A percentile compares a stretch with the other conserved stretches of the same genome.
phyloP scores from a whole-genome alignment of 2,797 vertebrate species.

The Mycteria americana region DNA sequence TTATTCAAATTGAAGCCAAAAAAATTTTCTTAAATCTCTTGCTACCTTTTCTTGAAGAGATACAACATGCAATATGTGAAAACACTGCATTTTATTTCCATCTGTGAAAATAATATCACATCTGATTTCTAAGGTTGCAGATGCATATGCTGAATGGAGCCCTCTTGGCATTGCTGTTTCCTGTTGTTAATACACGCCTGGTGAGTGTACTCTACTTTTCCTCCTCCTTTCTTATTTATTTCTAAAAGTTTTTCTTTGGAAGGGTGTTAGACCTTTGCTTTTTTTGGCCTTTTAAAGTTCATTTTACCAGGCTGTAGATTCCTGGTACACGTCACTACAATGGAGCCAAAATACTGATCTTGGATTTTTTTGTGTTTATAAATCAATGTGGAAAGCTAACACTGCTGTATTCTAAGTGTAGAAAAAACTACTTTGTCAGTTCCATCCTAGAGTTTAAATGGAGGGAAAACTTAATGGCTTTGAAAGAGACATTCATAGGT shows the following conservation, averaged over 20 bases:
- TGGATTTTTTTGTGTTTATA: background rate
- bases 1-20: background rate
- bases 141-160: constrained; percentile 99
- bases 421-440: background rate
- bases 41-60: background rate
- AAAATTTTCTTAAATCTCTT: background rate
- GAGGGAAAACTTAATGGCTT: background rate
- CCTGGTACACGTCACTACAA: background rate
- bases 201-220: constrained; percentile 76
- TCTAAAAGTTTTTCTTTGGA: background rate
- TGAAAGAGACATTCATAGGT: background rate
- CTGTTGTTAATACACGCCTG: constrained; percentile 96
- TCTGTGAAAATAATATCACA: background rate
- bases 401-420: background rate
- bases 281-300: background rate
- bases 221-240: background rate
- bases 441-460: background rate
- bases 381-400: background rate
- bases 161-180: constrained; percentile 91
- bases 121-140: constrained; percentile 83
- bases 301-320: background rate
- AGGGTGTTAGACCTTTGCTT: background rate
- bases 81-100: background rate
- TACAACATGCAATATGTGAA: background rate
- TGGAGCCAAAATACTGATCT: background rate